phyloP scores from a whole-genome alignment of 2,888 invertebrate species.

The Lycocerus yunnanus region DNA sequence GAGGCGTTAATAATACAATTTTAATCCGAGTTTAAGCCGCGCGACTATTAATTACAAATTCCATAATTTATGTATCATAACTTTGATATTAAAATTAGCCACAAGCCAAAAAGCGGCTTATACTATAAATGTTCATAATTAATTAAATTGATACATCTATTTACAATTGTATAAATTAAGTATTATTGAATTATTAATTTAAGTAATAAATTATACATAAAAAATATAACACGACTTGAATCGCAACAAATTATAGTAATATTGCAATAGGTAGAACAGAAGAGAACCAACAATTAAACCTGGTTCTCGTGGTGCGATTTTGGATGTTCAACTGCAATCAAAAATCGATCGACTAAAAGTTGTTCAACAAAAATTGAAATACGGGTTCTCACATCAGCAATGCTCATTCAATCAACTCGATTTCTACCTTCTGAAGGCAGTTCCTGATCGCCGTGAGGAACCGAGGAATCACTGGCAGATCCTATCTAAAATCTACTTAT shows the following conservation, averaged over 20 bases:
- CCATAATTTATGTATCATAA: slow-evolving; percentile 21
- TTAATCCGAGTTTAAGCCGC: slow-evolving; percentile 7
- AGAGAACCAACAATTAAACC: no score
- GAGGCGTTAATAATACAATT: slow-evolving; percentile 25
- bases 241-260: background rate
- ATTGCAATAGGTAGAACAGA: background rate
- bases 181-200: background rate
- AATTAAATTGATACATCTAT: background rate
- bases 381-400: no score
- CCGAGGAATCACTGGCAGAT: no score
- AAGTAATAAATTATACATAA: background rate
- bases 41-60: slow-evolving; percentile 21
- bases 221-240: background rate
- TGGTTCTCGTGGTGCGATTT: no score
- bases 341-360: no score
- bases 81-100: background rate
- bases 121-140: background rate
- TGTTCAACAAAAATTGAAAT: no score
- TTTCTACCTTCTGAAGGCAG: no score
- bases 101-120: background rate
- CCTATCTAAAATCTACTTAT: no score
- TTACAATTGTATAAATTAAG: background rate
- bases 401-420: no score
- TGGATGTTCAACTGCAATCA: no score
- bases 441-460: no score